Evolutionary conservation across 1,140 invertebrate species (phyloP).

Genomic region (Arion vulgaris): DNA sequence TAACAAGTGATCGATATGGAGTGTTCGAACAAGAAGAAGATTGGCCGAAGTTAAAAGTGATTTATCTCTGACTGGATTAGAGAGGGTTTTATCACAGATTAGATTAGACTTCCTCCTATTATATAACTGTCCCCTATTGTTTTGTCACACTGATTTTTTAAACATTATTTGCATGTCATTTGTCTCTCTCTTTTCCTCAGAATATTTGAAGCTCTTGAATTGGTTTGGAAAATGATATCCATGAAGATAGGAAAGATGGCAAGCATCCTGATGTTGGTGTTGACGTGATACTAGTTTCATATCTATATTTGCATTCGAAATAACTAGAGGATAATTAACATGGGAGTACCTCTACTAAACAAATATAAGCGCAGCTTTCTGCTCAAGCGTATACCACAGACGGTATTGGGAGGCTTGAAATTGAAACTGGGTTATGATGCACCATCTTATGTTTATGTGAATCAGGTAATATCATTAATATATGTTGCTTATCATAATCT

Average conservation of each 20-base stretch:
- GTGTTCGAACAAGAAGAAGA: too few relatives aligned
- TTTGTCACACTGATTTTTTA: too few relatives aligned
- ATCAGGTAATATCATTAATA: constrained; percentile 52
- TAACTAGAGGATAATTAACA: constrained; percentile 52
- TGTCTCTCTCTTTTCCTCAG: too few relatives aligned
- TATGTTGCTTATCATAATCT: too few relatives aligned
- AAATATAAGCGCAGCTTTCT: constrained; percentile 74
- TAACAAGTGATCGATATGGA: too few relatives aligned
- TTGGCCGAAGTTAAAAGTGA: too few relatives aligned
- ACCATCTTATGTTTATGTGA: constrained; percentile 69
- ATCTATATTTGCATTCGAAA: background rate
- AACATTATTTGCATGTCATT: too few relatives aligned
- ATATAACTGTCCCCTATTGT: too few relatives aligned
- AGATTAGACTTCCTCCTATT: too few relatives aligned
- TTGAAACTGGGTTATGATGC: constrained; percentile 66
- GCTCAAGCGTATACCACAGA: constrained; percentile 71
- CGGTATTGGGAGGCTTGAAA: constrained; percentile 72
- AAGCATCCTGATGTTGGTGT: background rate
- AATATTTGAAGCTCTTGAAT: background rate
- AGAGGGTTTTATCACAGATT: too few relatives aligned
- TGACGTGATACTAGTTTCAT: background rate
- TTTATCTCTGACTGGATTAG: too few relatives aligned
- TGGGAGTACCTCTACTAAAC: constrained; percentile 72
- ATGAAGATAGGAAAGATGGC: background rate
- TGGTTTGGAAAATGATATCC: background rate